phyloP scores from a whole-genome alignment of 2,113 vertebrate genomes.

The Climacteris rufus region DNA sequence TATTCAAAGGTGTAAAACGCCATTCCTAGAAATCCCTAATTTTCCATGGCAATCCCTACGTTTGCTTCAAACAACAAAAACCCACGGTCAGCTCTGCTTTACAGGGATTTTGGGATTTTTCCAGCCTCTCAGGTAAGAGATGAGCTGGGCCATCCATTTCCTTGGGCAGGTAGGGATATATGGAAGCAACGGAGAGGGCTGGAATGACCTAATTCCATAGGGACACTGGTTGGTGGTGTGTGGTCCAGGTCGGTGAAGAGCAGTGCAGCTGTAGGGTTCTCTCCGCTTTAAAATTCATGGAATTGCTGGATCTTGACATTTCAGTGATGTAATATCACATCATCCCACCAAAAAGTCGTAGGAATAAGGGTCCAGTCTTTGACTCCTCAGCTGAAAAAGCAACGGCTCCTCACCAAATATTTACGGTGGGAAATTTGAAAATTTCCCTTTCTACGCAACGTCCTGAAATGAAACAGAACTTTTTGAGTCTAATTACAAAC shows the following conservation, averaged over 20 bases:
- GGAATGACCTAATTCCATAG: background rate
- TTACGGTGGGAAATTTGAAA: background rate
- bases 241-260: background rate
- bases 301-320: background rate
- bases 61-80: background rate
- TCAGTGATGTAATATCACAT: background rate
- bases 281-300: background rate
- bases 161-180: background rate
- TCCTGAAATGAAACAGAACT: background rate
- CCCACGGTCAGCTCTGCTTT: background rate
- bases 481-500: background rate
- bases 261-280: background rate
- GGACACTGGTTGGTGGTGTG: background rate
- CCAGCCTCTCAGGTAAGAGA: background rate
- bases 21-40: background rate
- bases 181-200: fast-evolving
- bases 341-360: background rate
- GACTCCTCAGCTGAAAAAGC: background rate
- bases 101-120: background rate
- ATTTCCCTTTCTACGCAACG: background rate
- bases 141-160: background rate
- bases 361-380: background rate
- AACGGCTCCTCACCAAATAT: background rate
- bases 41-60: background rate
- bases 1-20: background rate